These are phyloP conservation scores for Coenonympha glycerion DNA, from an alignment of 2,888 invertebrate genomes.

Conservation along the genomic window DNA sequence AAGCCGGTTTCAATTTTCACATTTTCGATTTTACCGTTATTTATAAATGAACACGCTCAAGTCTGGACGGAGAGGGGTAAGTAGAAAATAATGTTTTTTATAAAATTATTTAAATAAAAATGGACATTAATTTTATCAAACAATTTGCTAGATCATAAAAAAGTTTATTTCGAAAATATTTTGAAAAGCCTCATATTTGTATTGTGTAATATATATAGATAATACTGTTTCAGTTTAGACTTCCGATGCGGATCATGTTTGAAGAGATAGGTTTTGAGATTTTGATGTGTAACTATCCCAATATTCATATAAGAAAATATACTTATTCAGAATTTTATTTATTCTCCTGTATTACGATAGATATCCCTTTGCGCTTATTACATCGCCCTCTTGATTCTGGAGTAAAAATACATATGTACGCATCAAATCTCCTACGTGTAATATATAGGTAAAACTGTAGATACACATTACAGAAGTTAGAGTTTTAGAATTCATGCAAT, in stretches of 20 bases:
- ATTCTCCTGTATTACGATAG: slow-evolving; percentile 6
- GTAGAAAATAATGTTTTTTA: slow-evolving; percentile 37
- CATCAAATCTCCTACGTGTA: slow-evolving; percentile 35
- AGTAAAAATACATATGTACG: slow-evolving; percentile 40
- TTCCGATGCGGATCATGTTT: neutral
- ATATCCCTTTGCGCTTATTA: slow-evolving; percentile 27
- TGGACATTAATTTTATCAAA: slow-evolving; percentile 3
- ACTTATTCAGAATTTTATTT: neutral
- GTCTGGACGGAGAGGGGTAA: slow-evolving; percentile 70
- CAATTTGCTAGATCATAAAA: slow-evolving; percentile 10
- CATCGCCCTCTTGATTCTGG: slow-evolving; percentile 27
- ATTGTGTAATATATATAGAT: neutral
- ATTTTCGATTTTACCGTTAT: slow-evolving; percentile 39
- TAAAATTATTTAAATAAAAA: slow-evolving; percentile 33
- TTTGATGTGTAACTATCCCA: neutral
- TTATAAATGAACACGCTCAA: slow-evolving; percentile 66
- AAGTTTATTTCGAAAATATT: neutral
- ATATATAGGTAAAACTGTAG: too few relatives aligned
- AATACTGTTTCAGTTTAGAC: neutral
- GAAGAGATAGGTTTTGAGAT: neutral
- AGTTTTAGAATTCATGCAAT: slow-evolving; percentile 59
- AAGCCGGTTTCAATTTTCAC: slow-evolving; percentile 37
- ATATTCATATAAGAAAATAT: neutral
- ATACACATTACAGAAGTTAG: slow-evolving; percentile 26
- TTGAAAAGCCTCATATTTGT: neutral